Base-by-base conservation (phyloP, 1,140 invertebrate genomes). In the Pseudomyrmex gracilis region DNA sequence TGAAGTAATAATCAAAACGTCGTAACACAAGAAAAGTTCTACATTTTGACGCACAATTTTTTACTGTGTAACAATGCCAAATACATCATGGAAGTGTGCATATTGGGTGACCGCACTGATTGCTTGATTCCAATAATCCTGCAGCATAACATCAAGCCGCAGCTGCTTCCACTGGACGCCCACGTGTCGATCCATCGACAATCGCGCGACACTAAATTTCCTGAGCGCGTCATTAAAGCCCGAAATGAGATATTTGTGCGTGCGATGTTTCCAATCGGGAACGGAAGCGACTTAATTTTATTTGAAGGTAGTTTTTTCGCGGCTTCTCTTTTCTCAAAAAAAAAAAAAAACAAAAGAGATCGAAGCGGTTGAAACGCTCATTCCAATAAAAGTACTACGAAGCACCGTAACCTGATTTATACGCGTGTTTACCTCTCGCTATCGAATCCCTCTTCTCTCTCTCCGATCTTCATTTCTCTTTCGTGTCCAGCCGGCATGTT, bases 361-460 rank as follows among this genome's bases (percentile, higher is more conserved):
- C 74, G 83, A 80, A 74, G 82, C 53, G 70, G 77, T 88, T 82
- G 83, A 73, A 67, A 63, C 60, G 82, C 68, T 88, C 73, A 80
- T 87, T 74, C 80, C 87, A 90, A 90, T 85, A 88, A 90, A 76
- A 78, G 57, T 71, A 82, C 66, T 64, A 71, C 34, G 20, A 85
- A 87, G 83, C 60, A 74, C 63, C 82, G 84, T 85, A 89, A 88
- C 86, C 78, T 91, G 91, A 92, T 92, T 92, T 92, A 92, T 91
- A 88, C 77, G 82, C 76, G 73, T 90, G 88, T 91, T 90, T 89
- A 90, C 85, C 73, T 67, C 73, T 78, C 24, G 73, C 84, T 49
- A 45, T 74, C 47, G 74, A 85, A 67, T 57, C 57, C 60, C 53
- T 68, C 67, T 58, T 51, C 43, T 5, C 43, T 77, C 24, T 74